A percentile compares a stretch with the other conserved stretches of the same genome.
phyloP scores from a whole-genome alignment of 2,113 vertebrate genomes.

The Xiphorhynchus elegans region DNA sequence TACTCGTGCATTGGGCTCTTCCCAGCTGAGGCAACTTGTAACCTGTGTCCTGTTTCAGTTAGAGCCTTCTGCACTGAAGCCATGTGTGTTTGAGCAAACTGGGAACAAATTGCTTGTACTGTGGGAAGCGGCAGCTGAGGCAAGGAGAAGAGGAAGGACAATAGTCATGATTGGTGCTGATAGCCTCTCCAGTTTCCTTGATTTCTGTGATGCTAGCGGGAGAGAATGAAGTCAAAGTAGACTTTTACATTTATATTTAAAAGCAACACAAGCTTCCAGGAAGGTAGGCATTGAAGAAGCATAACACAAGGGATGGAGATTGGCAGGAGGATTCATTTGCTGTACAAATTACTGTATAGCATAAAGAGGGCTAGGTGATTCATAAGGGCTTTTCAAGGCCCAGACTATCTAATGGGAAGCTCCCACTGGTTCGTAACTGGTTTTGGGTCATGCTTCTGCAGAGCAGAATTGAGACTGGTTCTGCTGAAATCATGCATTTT shows the following conservation, averaged over 20 bases:
- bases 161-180: background rate
- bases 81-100: background rate
- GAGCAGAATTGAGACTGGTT: background rate
- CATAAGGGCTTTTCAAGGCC: background rate
- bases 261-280: background rate
- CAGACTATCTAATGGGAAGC: background rate
- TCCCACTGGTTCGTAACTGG: background rate
- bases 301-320: background rate
- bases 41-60: background rate
- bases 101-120: background rate
- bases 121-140: background rate
- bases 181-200: background rate
- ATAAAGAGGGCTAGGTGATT: background rate
- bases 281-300: background rate
- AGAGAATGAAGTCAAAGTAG: background rate
- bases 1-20: background rate
- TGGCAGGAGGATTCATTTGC: background rate
- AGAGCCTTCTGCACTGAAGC: background rate
- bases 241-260: background rate
- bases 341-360: background rate
- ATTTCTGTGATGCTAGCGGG: background rate
- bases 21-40: background rate
- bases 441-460: background rate
- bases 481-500: background rate
- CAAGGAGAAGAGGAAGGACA: background rate